Conservation (phyloP, 2,797 vertebrate genomes). For the Falco rusticolus region DNA sequence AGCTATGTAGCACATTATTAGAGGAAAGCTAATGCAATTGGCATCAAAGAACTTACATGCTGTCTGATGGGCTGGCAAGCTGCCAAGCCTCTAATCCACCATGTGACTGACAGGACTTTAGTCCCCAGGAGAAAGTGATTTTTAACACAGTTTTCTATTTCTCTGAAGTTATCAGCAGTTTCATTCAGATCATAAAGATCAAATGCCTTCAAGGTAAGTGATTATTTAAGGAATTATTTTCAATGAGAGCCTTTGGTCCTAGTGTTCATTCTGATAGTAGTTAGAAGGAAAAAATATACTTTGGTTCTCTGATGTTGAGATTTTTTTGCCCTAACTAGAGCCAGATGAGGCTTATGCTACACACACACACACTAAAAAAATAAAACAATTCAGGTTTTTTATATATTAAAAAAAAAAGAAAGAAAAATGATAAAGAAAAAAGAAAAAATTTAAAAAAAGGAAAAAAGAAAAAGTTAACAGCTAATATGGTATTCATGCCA, state of each 20-base stretch:
- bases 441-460: too few relatives aligned
- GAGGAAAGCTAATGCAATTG: slow-evolving; percentile 70
- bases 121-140: slow-evolving; percentile 57
- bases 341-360: neutral
- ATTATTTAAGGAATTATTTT: slow-evolving; percentile 72
- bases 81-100: slow-evolving; percentile 70
- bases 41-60: slow-evolving; percentile 72
- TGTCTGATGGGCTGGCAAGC: slow-evolving; percentile 54
- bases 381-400: neutral
- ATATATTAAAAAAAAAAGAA: neutral
- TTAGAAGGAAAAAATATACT: neutral
- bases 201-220: slow-evolving; percentile 53
- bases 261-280: neutral
- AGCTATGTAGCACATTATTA: slow-evolving; percentile 69
- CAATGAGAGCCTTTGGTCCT: slow-evolving; percentile 11
- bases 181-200: slow-evolving; percentile 63
- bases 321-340: neutral
- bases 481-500: neutral
- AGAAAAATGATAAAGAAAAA: neutral
- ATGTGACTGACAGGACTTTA: slow-evolving; percentile 60
- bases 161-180: slow-evolving; percentile 65
- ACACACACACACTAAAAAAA: neutral
- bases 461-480: neutral
- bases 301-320: neutral
- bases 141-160: slow-evolving; percentile 57